Percentiles rank a stretch among this genome's conserved stretches.
These are phyloP conservation scores for Periophthalmus magnuspinnatus DNA, from an alignment of 2,797 vertebrate genomes.

Conservation along the genomic window DNA sequence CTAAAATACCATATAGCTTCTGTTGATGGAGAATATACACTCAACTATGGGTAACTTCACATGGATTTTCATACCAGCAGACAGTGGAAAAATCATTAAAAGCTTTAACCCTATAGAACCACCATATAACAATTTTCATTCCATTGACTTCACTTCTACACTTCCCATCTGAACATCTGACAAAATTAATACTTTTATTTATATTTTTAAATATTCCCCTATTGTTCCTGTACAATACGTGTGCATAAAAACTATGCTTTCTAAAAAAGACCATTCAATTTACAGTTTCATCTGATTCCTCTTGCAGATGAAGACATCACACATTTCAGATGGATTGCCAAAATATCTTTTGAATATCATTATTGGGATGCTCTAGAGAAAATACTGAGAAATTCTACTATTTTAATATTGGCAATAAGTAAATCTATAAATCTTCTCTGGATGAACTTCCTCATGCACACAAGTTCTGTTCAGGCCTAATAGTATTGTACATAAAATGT, in stretches of 20 bases:
- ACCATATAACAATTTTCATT: no score
- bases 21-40: not conserved
- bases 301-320: no score
- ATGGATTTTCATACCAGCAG: not conserved
- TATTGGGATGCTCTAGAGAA: no score
- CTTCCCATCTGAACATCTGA: conserved; percentile 9
- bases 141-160: conserved; percentile 7
- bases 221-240: not conserved
- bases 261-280: not conserved
- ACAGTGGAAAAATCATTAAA: not conserved
- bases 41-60: not conserved
- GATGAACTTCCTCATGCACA: no score
- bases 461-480: no score
- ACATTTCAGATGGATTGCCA: no score
- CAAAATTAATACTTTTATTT: conserved; percentile 12
- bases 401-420: no score
- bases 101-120: not conserved
- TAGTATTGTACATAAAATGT: no score
- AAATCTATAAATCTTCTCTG: no score
- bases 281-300: not conserved
- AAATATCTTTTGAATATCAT: no score
- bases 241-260: not conserved
- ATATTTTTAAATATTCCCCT: conserved; percentile 27
- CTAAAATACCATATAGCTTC: not conserved
- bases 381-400: no score